phyloP scores from a whole-genome alignment of 2,113 vertebrate species.

The Sturnira hondurensis region DNA sequence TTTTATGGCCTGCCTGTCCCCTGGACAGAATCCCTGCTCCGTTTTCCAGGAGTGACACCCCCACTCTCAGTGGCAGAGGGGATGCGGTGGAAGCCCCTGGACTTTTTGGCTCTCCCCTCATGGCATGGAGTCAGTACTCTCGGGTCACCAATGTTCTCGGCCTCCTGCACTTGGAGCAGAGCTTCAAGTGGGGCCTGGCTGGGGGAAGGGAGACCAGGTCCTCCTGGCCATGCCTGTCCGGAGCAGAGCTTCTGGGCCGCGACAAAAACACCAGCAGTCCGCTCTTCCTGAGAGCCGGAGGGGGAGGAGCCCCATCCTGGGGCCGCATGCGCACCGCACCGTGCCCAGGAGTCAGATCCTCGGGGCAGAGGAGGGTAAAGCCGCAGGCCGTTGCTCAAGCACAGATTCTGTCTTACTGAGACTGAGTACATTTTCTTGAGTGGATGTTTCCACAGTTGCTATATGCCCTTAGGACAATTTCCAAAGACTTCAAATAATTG shows the following conservation, averaged over 20 bases:
- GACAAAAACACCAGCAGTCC: background rate
- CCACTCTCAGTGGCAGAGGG: background rate
- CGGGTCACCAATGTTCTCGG: accelerated
- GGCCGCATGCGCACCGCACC: background rate
- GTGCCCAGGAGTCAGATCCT: background rate
- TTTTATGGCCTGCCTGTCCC: background rate
- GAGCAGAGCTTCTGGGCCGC: background rate
- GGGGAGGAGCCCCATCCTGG: background rate
- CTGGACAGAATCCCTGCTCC: background rate
- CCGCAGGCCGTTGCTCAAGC: background rate
- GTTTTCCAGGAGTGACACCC: background rate
- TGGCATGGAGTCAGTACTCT: background rate
- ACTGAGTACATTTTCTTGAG: background rate
- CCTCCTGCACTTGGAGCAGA: background rate
- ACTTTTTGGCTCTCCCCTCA: background rate
- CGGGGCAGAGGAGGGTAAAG: background rate
- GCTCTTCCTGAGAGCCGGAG: background rate
- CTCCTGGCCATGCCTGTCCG: background rate
- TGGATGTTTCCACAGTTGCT: background rate
- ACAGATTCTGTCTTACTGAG: background rate
- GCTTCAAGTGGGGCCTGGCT: background rate
- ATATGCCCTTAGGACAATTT: background rate
- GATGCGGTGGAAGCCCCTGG: background rate
- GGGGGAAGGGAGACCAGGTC: background rate
- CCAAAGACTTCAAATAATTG: background rate